These are phyloP conservation scores for Pteromalus puparum DNA, from an alignment of 1,140 invertebrate genomes.

Conservation along the genomic window DNA sequence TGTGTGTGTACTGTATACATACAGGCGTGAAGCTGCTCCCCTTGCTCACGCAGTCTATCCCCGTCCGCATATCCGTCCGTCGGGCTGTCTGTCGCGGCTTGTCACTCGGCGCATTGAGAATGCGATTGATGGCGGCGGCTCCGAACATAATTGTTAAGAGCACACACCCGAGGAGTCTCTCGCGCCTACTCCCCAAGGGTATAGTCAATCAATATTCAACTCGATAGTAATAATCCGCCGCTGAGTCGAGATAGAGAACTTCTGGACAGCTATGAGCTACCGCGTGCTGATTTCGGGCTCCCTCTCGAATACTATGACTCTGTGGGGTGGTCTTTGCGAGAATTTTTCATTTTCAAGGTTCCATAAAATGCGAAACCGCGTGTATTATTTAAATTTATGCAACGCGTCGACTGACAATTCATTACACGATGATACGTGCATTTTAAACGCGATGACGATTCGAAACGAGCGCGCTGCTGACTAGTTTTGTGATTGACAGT, in stretches of 20 bases:
- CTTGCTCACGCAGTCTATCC: neutral
- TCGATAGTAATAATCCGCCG: constrained; percentile 48
- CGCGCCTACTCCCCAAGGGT: constrained; percentile 19
- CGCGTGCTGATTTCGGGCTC: too few relatives aligned
- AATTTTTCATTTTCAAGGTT: too few relatives aligned
- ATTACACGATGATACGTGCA: neutral
- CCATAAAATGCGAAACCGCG: too few relatives aligned
- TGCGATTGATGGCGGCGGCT: constrained; percentile 45
- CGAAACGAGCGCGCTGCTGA: neutral
- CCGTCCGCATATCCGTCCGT: constrained; percentile 27
- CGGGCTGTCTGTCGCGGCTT: constrained; percentile 41
- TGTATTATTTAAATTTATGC: too few relatives aligned
- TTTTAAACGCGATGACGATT: neutral
- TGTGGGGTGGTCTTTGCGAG: too few relatives aligned
- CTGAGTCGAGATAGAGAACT: neutral
- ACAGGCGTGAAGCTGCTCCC: neutral
- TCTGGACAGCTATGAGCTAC: too few relatives aligned
- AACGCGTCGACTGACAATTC: too few relatives aligned
- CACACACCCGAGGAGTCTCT: neutral
- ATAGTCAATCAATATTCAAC: constrained; percentile 50
- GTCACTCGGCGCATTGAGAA: constrained; percentile 49
- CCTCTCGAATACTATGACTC: too few relatives aligned
- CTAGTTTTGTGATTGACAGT: neutral
- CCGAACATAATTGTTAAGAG: constrained; percentile 50
- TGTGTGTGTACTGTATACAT: neutral